Evolutionary conservation across 2,888 invertebrate species (phyloP).

Genomic region (Anthoptus insignis): DNA sequence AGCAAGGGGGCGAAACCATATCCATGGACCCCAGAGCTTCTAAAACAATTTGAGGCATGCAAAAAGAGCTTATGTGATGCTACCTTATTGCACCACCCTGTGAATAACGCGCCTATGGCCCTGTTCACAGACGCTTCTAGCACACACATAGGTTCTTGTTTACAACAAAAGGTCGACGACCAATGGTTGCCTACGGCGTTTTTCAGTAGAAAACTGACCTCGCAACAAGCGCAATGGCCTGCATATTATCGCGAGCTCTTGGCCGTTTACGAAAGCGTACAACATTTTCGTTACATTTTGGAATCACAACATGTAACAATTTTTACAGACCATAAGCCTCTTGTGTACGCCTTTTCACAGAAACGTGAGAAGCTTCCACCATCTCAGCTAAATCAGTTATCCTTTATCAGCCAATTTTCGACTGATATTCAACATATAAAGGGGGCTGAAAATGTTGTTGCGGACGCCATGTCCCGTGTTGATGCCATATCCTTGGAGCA

Average conservation of each 20-base stretch:
- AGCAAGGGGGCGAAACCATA: neutral
- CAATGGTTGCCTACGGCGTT: no score
- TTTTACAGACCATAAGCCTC: no score
- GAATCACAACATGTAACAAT: no score
- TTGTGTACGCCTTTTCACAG: constrained; percentile 23
- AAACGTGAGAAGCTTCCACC: constrained; percentile 47
- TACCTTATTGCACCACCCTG: neutral
- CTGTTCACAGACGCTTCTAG: neutral
- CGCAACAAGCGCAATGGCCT: no score
- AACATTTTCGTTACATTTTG: no score
- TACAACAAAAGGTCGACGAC: no score
- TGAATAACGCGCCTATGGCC: neutral
- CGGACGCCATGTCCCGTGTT: constrained; percentile 50
- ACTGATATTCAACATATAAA: constrained; percentile 48
- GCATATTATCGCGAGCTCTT: no score
- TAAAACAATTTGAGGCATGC: neutral
- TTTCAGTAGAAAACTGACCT: no score
- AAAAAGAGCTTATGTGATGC: neutral
- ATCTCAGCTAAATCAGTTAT: constrained; percentile 45
- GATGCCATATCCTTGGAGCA: constrained; percentile 41
- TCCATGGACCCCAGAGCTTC: neutral
- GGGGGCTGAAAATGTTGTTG: constrained; percentile 50
- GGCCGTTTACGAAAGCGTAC: no score
- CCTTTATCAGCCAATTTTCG: constrained; percentile 50
- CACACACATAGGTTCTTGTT: no score